Conservation (phyloP, 2,888 invertebrate genomes). For the Apamea monoglypha region DNA sequence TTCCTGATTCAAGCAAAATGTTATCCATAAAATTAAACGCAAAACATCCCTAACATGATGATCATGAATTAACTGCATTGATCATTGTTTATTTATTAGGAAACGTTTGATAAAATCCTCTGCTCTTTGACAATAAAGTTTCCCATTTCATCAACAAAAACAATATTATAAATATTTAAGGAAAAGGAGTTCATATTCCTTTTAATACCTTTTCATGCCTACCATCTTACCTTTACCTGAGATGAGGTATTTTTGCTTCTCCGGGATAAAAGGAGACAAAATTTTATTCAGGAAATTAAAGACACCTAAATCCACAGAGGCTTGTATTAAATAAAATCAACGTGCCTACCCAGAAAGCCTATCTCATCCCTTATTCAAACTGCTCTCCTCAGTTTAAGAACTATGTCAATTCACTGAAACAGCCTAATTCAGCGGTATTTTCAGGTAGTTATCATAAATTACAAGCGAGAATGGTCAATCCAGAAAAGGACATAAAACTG, state of each 20-base stretch:
- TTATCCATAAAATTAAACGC: not conserved
- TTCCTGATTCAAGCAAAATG: not conserved
- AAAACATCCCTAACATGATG: not conserved
- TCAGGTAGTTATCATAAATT: conserved; percentile 22
- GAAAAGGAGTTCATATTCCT: too few species aligned
- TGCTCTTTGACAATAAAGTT: not conserved
- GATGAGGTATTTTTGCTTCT: not conserved
- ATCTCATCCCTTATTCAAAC: conserved; percentile 1
- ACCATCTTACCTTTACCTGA: not conserved
- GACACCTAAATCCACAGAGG: not conserved
- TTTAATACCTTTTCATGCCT: not conserved
- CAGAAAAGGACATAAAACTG: conserved; percentile 1
- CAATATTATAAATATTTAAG: too few species aligned
- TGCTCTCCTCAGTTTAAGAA: conserved; percentile 22
- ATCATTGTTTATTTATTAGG: not conserved
- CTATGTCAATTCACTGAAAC: conserved; percentile 28
- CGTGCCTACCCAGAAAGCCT: not conserved
- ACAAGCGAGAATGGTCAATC: conserved; percentile 8
- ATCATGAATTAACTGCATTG: not conserved
- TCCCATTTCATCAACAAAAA: not conserved
- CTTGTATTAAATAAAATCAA: not conserved
- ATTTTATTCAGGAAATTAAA: conserved; percentile 29
- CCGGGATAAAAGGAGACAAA: not conserved
- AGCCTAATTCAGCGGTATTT: conserved; percentile 15
- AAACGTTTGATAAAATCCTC: not conserved